Evolutionary conservation across 2,113 vertebrate genomes (phyloP).

Genomic region (Ornithorhynchus anatinus): DNA sequence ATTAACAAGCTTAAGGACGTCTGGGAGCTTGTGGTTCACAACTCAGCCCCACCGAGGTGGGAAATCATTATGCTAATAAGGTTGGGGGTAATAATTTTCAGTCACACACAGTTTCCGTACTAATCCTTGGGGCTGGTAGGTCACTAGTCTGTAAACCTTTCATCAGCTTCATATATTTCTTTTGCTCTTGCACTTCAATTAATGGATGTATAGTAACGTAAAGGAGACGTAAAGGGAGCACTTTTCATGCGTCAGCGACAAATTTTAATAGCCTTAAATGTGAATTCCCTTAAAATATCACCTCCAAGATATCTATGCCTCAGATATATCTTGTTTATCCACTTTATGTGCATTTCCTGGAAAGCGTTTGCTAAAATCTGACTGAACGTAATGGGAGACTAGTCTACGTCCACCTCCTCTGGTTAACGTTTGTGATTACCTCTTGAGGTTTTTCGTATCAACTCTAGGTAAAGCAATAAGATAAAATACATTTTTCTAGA

Average conservation of each 20-base stretch:
- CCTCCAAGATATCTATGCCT: neutral
- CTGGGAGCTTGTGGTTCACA: constrained; percentile 92
- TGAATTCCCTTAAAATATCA: constrained; percentile 32
- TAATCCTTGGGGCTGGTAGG: constrained; percentile 86
- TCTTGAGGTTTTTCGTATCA: too few relatives aligned
- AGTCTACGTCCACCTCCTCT: accelerated
- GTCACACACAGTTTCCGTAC: constrained; percentile 80
- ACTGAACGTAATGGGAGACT: accelerated
- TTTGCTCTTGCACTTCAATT: constrained; percentile 57
- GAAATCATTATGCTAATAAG: constrained; percentile 96
- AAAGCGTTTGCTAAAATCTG: neutral
- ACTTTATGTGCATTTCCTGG: neutral
- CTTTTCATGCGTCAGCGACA: constrained; percentile 28
- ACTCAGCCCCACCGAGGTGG: constrained; percentile 75
- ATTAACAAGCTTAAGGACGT: constrained; percentile 98
- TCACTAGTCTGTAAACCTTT: constrained; percentile 76
- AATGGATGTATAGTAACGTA: constrained; percentile 59
- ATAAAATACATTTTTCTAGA: too few relatives aligned
- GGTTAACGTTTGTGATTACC: accelerated
- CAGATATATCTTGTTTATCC: neutral
- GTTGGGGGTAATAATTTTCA: constrained; percentile 82
- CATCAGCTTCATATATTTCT: constrained; percentile 61
- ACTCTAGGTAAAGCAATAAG: neutral
- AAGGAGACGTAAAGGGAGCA: constrained; percentile 50
- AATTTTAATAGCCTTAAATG: constrained; percentile 31